These are phyloP conservation scores for Hybognathus amarus DNA, from an alignment of 2,797 vertebrate species.

Conservation along the genomic window DNA sequence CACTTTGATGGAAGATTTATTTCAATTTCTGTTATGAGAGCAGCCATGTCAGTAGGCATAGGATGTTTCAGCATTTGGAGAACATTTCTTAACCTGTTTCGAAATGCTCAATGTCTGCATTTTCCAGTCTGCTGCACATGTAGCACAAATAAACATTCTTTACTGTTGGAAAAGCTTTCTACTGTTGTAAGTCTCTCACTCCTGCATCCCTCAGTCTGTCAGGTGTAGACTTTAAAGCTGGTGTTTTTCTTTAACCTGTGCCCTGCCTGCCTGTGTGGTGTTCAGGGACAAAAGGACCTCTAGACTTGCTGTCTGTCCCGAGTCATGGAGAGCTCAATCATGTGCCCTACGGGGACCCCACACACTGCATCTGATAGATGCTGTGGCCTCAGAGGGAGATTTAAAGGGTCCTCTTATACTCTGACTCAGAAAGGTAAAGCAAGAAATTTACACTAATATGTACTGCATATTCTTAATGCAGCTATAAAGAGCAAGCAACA, in stretches of 20 bases:
- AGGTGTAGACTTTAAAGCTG: constrained; percentile 60
- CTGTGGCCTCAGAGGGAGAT: constrained; percentile 63
- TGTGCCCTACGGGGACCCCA: constrained; percentile 14
- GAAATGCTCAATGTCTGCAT: constrained; percentile 4
- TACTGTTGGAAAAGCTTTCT: constrained; percentile 30
- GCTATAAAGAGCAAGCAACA: background rate
- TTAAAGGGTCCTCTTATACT: constrained; percentile 60
- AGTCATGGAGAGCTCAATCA: constrained; percentile 44
- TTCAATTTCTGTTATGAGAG: constrained; percentile 21
- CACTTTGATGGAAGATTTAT: constrained; percentile 40
- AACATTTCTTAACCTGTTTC: constrained; percentile 8
- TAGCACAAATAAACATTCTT: constrained; percentile 10
- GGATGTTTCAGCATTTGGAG: constrained; percentile 18
- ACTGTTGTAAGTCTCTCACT: background rate
- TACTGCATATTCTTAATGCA: constrained; percentile 5
- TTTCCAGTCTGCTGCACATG: background rate
- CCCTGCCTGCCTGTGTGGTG: constrained; percentile 63
- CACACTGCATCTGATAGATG: constrained; percentile 56
- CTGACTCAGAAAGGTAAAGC: constrained; percentile 31
- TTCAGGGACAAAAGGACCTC: constrained; percentile 47
- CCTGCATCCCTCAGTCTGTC: constrained; percentile 26
- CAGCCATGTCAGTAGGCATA: constrained; percentile 9
- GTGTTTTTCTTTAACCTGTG: constrained; percentile 78
- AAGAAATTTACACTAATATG: constrained; percentile 28
- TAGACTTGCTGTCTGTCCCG: constrained; percentile 54